Evolutionary conservation across 2,113 vertebrate species (phyloP).

Genomic region (Ptilonorhynchus violaceus): DNA sequence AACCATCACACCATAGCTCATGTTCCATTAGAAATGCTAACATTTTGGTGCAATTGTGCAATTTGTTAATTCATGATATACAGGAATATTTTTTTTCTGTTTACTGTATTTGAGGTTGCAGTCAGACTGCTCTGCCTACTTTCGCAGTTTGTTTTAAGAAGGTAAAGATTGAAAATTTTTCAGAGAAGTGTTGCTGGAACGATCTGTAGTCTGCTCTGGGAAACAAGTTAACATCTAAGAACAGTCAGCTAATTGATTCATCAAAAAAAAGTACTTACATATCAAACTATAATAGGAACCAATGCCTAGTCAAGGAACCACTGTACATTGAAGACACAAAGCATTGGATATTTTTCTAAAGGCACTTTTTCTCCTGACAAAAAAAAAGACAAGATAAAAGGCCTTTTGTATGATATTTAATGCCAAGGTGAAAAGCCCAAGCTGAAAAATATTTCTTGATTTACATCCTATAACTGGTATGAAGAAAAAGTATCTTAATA

Average conservation of each 20-base stretch:
- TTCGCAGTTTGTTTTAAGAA: not conserved
- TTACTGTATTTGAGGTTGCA: not conserved
- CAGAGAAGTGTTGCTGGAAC: not conserved
- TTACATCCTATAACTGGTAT: not conserved
- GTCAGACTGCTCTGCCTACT: not conserved
- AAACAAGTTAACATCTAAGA: not conserved
- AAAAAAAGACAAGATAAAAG: not conserved
- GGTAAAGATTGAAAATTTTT: not conserved
- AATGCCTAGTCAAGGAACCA: not conserved
- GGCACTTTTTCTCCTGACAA: not conserved
- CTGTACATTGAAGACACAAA: not conserved
- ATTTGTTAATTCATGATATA: not conserved
- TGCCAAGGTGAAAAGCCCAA: not conserved
- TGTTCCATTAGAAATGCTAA: not conserved
- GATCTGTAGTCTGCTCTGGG: not conserved
- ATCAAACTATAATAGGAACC: not conserved
- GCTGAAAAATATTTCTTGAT: not conserved
- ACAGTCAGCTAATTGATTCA: not conserved
- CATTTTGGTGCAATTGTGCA: not conserved
- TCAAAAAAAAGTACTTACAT: not conserved
- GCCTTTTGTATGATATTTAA: not conserved
- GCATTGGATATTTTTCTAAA: not conserved
- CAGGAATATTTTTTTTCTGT: rapidly evolving
- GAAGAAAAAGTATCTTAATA: not conserved
- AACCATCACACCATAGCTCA: not conserved